Evolutionary conservation across 1,140 invertebrate species (phyloP).

Genomic region (Zaprionus kolodkinae): DNA sequence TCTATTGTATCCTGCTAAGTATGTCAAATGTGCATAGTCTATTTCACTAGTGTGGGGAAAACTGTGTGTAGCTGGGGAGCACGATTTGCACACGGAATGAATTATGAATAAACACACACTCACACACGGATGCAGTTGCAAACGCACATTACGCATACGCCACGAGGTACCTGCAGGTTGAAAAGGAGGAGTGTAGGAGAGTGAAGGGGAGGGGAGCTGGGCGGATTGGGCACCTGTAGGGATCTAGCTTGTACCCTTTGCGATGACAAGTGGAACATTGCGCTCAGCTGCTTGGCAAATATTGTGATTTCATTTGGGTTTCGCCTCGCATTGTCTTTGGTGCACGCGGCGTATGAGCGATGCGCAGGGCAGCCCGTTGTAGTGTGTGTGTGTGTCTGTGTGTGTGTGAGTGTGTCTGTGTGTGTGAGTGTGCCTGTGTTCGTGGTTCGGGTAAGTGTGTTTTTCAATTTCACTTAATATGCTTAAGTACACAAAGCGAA

Average conservation of each 20-base stretch:
- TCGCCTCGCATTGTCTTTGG: constrained; percentile 3
- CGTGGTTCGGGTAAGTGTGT: constrained; percentile 8
- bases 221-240: not conserved
- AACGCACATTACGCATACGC: constrained; percentile 36
- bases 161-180: not conserved
- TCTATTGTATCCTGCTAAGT: not conserved
- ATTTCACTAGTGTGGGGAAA: not conserved
- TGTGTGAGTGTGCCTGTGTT: not conserved
- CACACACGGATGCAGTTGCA: not conserved
- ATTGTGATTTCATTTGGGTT: constrained; percentile 66
- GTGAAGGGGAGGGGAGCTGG: no score
- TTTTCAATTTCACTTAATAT: constrained; percentile 57
- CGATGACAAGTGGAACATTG: constrained; percentile 24
- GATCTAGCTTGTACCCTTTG: not conserved
- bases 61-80: not conserved
- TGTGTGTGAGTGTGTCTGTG: no score
- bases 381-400: not conserved
- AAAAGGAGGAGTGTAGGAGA: not conserved
- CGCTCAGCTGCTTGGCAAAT: constrained; percentile 57
- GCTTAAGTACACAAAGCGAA: constrained; percentile 60
- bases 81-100: not conserved
- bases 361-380: not conserved
- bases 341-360: constrained; percentile 25
- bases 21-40: not conserved
- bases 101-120: constrained; percentile 13